These are phyloP conservation scores for Watsonalla cultraria DNA, from an alignment of 2,888 invertebrate species.

Conservation along the genomic window DNA sequence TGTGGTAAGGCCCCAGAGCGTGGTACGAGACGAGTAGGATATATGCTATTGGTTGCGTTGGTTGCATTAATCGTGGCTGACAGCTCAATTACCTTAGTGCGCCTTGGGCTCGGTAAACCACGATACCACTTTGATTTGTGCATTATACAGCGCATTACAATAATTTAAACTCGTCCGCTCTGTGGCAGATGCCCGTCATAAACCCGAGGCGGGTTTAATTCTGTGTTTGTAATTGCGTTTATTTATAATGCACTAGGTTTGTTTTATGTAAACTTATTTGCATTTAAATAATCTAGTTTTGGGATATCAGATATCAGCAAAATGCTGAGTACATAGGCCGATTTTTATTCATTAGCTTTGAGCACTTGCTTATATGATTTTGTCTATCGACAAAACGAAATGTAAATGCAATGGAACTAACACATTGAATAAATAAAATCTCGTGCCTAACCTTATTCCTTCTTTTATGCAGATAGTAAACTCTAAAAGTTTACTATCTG, in stretches of 20 bases:
- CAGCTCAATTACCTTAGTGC: slow-evolving; percentile 62
- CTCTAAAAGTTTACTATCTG: too few species aligned
- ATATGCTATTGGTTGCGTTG: slow-evolving; percentile 24
- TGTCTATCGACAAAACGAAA: too few species aligned
- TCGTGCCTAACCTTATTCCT: too few species aligned
- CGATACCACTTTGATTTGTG: slow-evolving; percentile 34
- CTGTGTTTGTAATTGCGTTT: slow-evolving; percentile 40
- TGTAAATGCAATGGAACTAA: too few species aligned
- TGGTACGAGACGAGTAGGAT: background rate
- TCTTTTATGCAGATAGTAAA: too few species aligned
- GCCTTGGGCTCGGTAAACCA: slow-evolving; percentile 9
- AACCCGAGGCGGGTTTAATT: slow-evolving; percentile 25
- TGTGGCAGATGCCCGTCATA: slow-evolving; percentile 39
- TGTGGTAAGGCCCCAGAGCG: background rate
- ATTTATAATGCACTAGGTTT: slow-evolving; percentile 6
- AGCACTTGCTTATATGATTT: too few species aligned
- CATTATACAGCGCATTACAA: slow-evolving; percentile 35
- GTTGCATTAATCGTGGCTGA: slow-evolving; percentile 62
- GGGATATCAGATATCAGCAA: too few species aligned
- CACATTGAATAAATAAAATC: too few species aligned
- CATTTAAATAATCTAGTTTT: too few species aligned
- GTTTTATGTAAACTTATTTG: background rate
- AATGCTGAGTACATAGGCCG: too few species aligned
- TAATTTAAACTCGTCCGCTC: slow-evolving; percentile 40
- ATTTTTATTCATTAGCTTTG: too few species aligned